A percentile compares a stretch with the other conserved stretches of the same genome.
Conservation (phyloP, 1,140 invertebrate species). For the Euura saliciscinereae region DNA sequence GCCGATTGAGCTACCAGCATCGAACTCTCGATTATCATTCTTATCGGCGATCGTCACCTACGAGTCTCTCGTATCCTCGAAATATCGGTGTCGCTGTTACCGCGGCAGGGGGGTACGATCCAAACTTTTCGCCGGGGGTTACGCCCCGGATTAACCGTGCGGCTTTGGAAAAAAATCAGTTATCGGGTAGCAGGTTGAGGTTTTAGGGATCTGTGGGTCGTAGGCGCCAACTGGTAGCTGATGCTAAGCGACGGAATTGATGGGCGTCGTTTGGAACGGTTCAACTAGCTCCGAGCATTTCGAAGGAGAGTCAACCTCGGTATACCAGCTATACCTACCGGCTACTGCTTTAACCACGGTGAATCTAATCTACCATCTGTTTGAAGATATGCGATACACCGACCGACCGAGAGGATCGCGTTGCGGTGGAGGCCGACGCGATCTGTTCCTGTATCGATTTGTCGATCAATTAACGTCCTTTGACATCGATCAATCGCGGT, state of each 20-base stretch:
- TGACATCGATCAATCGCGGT: too few species aligned
- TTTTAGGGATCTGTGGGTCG: slow-evolving; percentile 23
- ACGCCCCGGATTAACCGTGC: slow-evolving; percentile 2
- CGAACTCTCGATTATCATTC: neutral
- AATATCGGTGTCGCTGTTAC: neutral
- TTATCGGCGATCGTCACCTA: neutral
- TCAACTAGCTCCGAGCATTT: neutral
- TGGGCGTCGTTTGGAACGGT: slow-evolving; percentile 21
- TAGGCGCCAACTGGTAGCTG: slow-evolving; percentile 15
- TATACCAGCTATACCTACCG: too few species aligned
- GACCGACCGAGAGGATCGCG: neutral
- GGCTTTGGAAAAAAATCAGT: slow-evolving; percentile 30
- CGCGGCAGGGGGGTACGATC: neutral
- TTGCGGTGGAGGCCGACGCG: neutral
- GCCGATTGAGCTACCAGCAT: neutral
- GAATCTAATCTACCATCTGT: slow-evolving; percentile 4
- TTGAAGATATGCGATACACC: neutral
- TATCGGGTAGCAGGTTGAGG: slow-evolving; percentile 25
- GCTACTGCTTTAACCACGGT: neutral
- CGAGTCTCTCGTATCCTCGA: neutral
- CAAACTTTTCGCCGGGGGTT: slow-evolving; percentile 5
- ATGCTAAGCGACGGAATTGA: slow-evolving; percentile 19
- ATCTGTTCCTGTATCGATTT: too few species aligned
- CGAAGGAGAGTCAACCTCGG: neutral
- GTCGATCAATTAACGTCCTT: too few species aligned